These are phyloP conservation scores for Pectinophora gossypiella DNA, from an alignment of 1,140 invertebrate genomes.

Conservation along the genomic window DNA sequence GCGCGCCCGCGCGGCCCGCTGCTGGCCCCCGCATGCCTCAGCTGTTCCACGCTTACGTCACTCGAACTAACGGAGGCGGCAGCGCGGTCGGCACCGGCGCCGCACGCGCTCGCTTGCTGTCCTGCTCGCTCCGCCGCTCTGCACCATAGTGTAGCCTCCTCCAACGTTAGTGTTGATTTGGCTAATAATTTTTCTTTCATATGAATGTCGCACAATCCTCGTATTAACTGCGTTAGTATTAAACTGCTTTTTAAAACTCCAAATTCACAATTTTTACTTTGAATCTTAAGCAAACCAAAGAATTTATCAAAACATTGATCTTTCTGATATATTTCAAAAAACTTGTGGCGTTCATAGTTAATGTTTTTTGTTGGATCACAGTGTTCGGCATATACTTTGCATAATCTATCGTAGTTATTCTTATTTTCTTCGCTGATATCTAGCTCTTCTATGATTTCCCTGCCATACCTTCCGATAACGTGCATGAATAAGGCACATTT, in stretches of 20 bases:
- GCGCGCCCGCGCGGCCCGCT: neutral
- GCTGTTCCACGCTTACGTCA: neutral
- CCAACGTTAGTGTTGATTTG: neutral
- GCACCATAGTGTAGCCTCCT: neutral
- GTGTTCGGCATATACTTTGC: conserved; percentile 3
- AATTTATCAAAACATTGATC: neutral
- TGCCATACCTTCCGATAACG: conserved; percentile 16
- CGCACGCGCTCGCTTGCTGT: neutral
- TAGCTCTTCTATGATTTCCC: conserved; percentile 14
- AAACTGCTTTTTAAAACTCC: neutral
- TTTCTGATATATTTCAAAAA: conserved; percentile 4
- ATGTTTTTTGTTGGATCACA: conserved; percentile 13
- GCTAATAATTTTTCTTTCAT: neutral
- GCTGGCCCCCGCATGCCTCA: neutral
- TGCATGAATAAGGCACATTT: conserved; percentile 18
- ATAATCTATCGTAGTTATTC: neutral
- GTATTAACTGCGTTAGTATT: neutral
- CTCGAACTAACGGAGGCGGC: neutral
- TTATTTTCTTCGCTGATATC: conserved; percentile 7
- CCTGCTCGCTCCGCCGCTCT: neutral
- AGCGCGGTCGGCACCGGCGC: neutral
- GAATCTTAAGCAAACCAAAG: neutral
- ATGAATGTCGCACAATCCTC: neutral
- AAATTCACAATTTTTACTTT: conserved; percentile 4
- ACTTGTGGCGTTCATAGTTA: conserved; percentile 16